These are phyloP conservation scores for Platichthys stellatus DNA, from an alignment of 2,113 vertebrate genomes.

Conservation along the genomic window DNA sequence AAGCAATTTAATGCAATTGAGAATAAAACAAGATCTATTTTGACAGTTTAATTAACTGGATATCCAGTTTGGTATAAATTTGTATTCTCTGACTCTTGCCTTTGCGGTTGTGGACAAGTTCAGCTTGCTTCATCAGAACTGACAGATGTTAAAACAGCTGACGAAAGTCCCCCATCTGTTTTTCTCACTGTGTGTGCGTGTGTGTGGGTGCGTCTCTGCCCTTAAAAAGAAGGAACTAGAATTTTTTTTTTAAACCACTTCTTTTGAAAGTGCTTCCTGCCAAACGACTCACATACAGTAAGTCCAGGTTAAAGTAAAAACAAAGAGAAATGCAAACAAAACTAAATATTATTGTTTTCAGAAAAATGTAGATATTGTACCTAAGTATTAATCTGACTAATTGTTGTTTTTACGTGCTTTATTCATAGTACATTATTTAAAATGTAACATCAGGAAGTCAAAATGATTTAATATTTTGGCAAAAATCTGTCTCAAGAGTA, in stretches of 20 bases:
- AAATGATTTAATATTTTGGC: neutral
- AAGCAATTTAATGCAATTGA: neutral
- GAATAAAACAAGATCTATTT: too few relatives aligned
- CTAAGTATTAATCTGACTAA: too few relatives aligned
- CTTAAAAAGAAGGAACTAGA: constrained; percentile 7
- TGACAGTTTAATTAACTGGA: neutral
- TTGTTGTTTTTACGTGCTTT: too few relatives aligned
- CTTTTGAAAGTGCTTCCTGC: neutral
- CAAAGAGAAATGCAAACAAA: too few relatives aligned
- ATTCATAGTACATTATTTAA: too few relatives aligned
- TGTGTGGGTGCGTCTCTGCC: neutral
- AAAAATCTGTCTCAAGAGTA: too few relatives aligned
- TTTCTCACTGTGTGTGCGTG: neutral
- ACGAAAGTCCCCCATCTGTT: too few relatives aligned
- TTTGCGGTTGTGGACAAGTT: neutral
- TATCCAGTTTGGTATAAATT: neutral
- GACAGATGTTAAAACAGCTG: neutral
- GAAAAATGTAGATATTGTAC: too few relatives aligned
- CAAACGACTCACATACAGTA: neutral
- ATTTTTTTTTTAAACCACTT: neutral
- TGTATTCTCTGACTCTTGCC: too few relatives aligned
- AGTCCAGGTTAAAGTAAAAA: neutral
- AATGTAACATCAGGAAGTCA: neutral
- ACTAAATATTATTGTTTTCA: too few relatives aligned
- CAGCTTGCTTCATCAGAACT: constrained; percentile 4